Percentiles rank a stretch among this genome's conserved stretches.
Evolutionary conservation across 2,888 invertebrate genomes (phyloP).

Genomic region (Drosophila borborema): DNA sequence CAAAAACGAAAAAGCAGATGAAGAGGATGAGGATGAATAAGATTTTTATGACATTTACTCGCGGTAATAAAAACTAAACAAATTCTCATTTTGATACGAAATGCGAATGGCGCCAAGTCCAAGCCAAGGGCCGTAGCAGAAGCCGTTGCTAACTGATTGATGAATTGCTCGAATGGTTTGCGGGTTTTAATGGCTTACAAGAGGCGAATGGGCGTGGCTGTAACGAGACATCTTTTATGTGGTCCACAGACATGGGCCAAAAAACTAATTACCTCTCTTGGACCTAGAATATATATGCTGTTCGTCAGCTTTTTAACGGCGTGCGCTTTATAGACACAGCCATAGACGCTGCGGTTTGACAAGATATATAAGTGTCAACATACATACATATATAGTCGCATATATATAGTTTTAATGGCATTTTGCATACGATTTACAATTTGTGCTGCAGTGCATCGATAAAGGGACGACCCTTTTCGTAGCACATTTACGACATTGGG

Average conservation of each 20-base stretch:
- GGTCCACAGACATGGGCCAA: constrained; percentile 57
- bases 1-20: constrained; percentile 30
- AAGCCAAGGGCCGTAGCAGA: constrained; percentile 8
- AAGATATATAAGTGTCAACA: constrained; percentile 30
- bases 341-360: constrained; percentile 42
- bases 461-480: constrained; percentile 40
- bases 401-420: constrained; percentile 63
- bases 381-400: constrained; percentile 6
- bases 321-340: constrained; percentile 41
- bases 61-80: constrained; percentile 72
- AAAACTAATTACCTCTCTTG: constrained; percentile 68
- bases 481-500: constrained; percentile 29
- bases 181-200: constrained; percentile 55
- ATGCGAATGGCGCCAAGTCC: constrained; percentile 67
- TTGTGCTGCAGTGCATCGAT: constrained; percentile 63
- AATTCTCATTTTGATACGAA: constrained; percentile 59
- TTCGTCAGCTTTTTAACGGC: constrained; percentile 44
- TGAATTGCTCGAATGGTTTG: constrained; percentile 41
- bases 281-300: constrained; percentile 21
- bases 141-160: constrained; percentile 50
- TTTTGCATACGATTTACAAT: constrained; percentile 76
- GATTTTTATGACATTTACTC: constrained; percentile 73
- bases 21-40: constrained; percentile 18
- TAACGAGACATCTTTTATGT: constrained; percentile 47
- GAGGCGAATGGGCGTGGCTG: constrained; percentile 3